These are phyloP conservation scores for Pelmatolapia mariae DNA, from an alignment of 2,113 vertebrate genomes.

Conservation along the genomic window DNA sequence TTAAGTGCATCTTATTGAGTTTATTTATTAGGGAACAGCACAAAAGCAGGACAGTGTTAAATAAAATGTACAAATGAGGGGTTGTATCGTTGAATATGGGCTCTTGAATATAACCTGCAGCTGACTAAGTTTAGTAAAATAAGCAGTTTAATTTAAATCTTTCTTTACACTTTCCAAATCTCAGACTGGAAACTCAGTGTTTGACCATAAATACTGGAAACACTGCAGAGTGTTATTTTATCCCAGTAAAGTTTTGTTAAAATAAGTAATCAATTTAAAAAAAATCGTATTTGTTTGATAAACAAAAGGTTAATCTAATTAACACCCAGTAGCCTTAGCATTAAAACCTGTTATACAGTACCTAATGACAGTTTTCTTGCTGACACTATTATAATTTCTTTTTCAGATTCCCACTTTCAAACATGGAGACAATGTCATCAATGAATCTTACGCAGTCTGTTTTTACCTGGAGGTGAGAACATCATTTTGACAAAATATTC, in stretches of 20 bases:
- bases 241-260: rapidly evolving
- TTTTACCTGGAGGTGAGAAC: constrained; percentile 73
- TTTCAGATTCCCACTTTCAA: constrained; percentile 60
- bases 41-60: too few relatives aligned
- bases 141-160: too few relatives aligned
- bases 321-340: neutral
- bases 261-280: too few relatives aligned
- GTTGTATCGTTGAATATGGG: too few relatives aligned
- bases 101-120: too few relatives aligned
- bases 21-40: too few relatives aligned
- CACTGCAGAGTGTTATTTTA: neutral
- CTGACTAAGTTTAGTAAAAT: too few relatives aligned
- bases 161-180: too few relatives aligned
- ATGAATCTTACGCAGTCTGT: constrained; percentile 70
- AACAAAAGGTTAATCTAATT: rapidly evolving
- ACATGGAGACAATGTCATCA: constrained; percentile 64
- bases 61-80: too few relatives aligned
- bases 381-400: neutral
- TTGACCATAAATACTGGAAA: rapidly evolving
- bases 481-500: rapidly evolving
- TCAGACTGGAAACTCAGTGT: too few relatives aligned
- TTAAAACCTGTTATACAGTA: neutral
- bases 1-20: too few relatives aligned
- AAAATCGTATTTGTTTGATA: neutral
- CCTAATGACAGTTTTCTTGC: neutral